Conservation (phyloP, 2,888 invertebrate species). For the Seladonia tumulorum region DNA sequence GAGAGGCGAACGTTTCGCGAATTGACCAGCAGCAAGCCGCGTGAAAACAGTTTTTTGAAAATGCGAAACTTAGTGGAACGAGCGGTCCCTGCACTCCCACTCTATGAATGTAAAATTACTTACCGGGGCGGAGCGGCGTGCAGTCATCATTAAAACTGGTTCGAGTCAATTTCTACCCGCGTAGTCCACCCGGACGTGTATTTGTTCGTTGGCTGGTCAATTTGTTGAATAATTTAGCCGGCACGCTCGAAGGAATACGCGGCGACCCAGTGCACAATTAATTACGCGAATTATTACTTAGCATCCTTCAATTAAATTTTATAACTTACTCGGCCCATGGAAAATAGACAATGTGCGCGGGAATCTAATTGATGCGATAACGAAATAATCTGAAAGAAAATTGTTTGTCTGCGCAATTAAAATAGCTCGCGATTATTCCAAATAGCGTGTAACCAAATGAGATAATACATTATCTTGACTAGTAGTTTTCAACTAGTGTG, state of each 20-base stretch:
- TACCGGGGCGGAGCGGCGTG: conserved; percentile 50
- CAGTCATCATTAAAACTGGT: conserved; percentile 71
- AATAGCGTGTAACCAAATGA: background rate
- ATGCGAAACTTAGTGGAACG: conserved; percentile 58
- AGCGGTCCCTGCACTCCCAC: conserved; percentile 72
- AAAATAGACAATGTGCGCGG: conserved; percentile 6
- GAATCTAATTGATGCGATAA: conserved; percentile 1
- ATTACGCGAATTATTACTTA: conserved; percentile 47
- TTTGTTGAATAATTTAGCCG: conserved; percentile 69
- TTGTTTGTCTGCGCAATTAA: background rate
- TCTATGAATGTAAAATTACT: conserved; percentile 79
- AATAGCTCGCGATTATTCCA: too few species aligned
- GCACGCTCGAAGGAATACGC: conserved; percentile 29
- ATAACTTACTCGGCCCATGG: conserved; percentile 24
- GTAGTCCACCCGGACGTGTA: conserved; percentile 37
- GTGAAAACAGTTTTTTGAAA: conserved; percentile 67
- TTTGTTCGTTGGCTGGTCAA: conserved; percentile 61
- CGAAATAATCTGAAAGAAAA: background rate
- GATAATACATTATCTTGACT: background rate
- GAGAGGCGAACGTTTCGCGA: conserved; percentile 30
- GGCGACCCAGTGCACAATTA: conserved; percentile 53
- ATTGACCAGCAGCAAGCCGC: background rate
- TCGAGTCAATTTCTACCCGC: conserved; percentile 69
- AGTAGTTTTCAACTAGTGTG: background rate
- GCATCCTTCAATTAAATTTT: conserved; percentile 46